Conservation (phyloP, 2,113 vertebrate species). For the Crotalus tigris region DNA sequence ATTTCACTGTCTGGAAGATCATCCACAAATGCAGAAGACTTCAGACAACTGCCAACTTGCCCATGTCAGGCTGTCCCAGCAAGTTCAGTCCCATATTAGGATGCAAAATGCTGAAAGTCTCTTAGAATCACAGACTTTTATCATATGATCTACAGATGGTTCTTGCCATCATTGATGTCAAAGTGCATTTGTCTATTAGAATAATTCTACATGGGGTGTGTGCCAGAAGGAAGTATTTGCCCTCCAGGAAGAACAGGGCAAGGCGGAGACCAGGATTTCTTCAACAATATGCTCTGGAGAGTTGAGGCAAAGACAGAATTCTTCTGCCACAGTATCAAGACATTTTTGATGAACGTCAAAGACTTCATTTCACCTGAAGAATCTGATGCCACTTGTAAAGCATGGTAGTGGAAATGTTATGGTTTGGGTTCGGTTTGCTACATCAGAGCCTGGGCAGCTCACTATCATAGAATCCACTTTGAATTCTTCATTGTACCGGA, state of each 20-base stretch:
- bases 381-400: neutral
- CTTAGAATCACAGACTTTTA: neutral
- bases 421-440: neutral
- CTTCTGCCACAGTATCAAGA: neutral
- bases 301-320: neutral
- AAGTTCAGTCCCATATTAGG: neutral
- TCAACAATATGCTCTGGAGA: too few species aligned
- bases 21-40: neutral
- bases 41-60: neutral
- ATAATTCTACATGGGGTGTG: neutral
- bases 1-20: neutral
- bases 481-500: too few species aligned
- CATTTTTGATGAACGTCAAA: neutral
- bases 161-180: neutral
- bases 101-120: neutral
- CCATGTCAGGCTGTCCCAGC: neutral
- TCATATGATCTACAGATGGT: neutral
- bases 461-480: too few species aligned
- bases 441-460: neutral
- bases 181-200: neutral
- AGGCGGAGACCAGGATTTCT: neutral
- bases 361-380: neutral
- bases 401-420: neutral
- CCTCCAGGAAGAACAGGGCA: neutral
- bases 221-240: neutral